phyloP scores from a whole-genome alignment of 2,888 invertebrate species.

The Leptopterna dolabrata region DNA sequence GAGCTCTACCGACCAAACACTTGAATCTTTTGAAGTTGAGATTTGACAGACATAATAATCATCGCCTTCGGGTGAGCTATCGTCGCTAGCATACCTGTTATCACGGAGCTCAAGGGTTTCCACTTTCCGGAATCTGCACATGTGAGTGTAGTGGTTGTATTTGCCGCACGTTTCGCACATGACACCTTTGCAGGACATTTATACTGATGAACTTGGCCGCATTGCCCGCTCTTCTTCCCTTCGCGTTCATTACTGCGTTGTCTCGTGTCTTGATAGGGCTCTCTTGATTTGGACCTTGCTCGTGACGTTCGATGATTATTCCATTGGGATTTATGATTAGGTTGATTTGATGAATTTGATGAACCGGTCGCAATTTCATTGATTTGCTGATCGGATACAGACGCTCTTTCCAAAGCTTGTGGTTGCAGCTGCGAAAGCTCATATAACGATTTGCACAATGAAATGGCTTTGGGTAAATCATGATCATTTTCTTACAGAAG shows the following conservation, averaged over 20 bases:
- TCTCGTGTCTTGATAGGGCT: not conserved
- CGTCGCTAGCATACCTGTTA: no score
- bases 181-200: not conserved
- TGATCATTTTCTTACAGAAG: not conserved
- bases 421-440: not conserved
- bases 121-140: not conserved
- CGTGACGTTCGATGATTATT: not conserved
- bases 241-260: not conserved
- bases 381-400: not conserved
- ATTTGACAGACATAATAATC: not conserved
- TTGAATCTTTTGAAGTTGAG: not conserved
- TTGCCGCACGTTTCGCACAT: not conserved
- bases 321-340: not conserved
- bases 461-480: not conserved
- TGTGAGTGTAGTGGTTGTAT: not conserved
- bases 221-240: not conserved
- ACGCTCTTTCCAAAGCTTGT: not conserved
- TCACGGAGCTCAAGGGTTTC: no score
- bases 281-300: not conserved
- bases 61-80: not conserved
- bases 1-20: not conserved
- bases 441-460: not conserved
- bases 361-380: not conserved
- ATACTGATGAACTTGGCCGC: slow-evolving; percentile 26
- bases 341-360: not conserved